Evolutionary conservation across 2,113 vertebrate genomes (phyloP).

Genomic region (Varanus komodoensis): DNA sequence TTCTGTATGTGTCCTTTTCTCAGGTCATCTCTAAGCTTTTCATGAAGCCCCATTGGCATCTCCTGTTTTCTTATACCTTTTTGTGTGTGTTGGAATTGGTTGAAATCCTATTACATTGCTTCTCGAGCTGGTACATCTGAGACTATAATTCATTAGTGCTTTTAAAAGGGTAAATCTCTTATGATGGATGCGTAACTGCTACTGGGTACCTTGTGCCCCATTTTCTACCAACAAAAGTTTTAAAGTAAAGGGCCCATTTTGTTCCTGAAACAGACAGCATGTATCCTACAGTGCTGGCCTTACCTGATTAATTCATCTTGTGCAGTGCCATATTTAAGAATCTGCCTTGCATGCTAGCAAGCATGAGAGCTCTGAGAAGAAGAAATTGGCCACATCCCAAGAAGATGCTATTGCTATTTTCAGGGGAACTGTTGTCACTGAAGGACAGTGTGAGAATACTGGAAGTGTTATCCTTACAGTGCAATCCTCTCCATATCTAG

Average conservation of each 20-base stretch:
- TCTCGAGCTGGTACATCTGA: slow-evolving; percentile 10
- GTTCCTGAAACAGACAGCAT: not conserved
- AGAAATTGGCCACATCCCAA: not conserved
- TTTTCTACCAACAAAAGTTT: slow-evolving; percentile 13
- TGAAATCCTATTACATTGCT: not conserved
- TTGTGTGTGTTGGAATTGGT: too few species aligned
- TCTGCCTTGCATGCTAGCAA: not conserved
- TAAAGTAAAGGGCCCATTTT: not conserved
- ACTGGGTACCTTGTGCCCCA: slow-evolving; percentile 13
- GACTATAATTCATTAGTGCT: not conserved
- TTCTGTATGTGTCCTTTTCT: too few species aligned
- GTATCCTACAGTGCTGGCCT: not conserved
- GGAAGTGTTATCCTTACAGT: slow-evolving; percentile 46
- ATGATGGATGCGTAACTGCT: not conserved
- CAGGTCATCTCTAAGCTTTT: too few species aligned
- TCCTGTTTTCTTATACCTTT: too few species aligned
- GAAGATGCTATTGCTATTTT: not conserved
- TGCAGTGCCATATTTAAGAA: slow-evolving; percentile 1
- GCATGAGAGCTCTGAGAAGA: not conserved
- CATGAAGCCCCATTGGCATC: too few species aligned
- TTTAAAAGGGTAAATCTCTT: slow-evolving; percentile 20
- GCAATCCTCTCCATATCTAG: too few species aligned
- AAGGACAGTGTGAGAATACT: slow-evolving; percentile 62
- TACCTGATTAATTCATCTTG: not conserved
- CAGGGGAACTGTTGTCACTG: slow-evolving; percentile 55